Base-by-base conservation (phyloP, 2,113 vertebrate genomes). In the Solea senegalensis region DNA sequence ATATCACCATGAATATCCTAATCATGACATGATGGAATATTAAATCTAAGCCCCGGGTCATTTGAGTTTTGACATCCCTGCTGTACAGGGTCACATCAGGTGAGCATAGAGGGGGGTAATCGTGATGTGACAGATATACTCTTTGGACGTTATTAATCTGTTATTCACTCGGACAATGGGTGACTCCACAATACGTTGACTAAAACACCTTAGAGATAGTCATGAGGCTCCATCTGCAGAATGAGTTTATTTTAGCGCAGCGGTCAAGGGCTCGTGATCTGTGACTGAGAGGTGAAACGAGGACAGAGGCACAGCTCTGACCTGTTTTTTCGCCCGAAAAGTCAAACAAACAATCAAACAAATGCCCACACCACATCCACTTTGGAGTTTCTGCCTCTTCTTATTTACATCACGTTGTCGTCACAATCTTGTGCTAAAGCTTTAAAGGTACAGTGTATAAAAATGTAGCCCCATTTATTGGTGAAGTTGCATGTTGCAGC, bases 291-390 rank as follows among this genome's bases (percentile, higher is more conserved):
- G 60, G 68, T 78, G 49, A 70, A 7, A 9, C 1, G 41, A 84
- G 81, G 72, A 82, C 79, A 70, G 65, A 76, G 16, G 41, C 27
- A 0, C 44, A 64, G 44, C 12, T 48, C 9, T 77, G 78, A 69
- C 59, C 83, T 60, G 21, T 43, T 0, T 13, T 28, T 55, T 48
- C 10, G 28, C 52, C 52, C 0, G 3, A 53, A 43, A 55, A 72
- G 63, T 13, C 11, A 48, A 72, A 62, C 69, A 82, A 80, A 80
- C 70, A 80, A 68, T 56, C 12, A 41, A 74, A 63, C 63, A 61
- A 76, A 65, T 69, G 34, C n/a, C 8, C 27, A 44, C 55, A 74
- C 48, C 55, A 16, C 55, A 74, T 73, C 70, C 73, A 65, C 53
- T 62, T 72, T 69, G 41, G 48, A 40, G 21, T 78, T 83, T 59